Conservation (phyloP, 2,888 invertebrate genomes). For the Leuctra nigra region DNA sequence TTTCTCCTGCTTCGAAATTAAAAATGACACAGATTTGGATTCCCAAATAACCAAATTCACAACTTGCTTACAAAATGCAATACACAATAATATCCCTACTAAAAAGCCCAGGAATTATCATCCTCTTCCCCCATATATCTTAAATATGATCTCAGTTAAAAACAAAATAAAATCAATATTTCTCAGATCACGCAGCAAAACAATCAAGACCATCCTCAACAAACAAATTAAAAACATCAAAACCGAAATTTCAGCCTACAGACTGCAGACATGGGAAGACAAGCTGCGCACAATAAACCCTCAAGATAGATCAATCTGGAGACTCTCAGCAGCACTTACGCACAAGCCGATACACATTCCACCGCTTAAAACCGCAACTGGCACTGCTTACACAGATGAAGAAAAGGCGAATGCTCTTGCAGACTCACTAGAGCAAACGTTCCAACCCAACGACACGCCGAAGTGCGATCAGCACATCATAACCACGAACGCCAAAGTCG, state of each 20-base stretch:
- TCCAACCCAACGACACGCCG: not conserved
- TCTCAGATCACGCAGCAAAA: not conserved
- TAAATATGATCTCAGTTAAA: not conserved
- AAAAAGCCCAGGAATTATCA: not conserved
- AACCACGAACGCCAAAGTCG: not conserved
- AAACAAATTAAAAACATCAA: not conserved
- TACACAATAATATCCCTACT: not conserved
- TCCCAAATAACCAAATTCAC: not conserved
- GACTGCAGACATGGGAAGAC: not conserved
- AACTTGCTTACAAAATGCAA: not conserved
- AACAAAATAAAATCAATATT: not conserved
- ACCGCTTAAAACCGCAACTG: not conserved
- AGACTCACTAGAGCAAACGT: not conserved
- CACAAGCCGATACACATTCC: not conserved
- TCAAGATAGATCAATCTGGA: no score
- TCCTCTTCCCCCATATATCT: not conserved
- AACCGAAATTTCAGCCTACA: not conserved
- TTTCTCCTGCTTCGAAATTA: no score
- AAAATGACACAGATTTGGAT: not conserved
- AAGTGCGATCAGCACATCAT: not conserved
- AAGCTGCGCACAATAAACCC: not conserved
- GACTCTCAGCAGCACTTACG: not conserved
- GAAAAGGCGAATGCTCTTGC: not conserved
- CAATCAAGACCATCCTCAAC: not conserved
- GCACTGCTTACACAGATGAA: not conserved